Evolutionary conservation across 2,888 invertebrate genomes (phyloP).

Genomic region (Chymomyza procnemis): DNA sequence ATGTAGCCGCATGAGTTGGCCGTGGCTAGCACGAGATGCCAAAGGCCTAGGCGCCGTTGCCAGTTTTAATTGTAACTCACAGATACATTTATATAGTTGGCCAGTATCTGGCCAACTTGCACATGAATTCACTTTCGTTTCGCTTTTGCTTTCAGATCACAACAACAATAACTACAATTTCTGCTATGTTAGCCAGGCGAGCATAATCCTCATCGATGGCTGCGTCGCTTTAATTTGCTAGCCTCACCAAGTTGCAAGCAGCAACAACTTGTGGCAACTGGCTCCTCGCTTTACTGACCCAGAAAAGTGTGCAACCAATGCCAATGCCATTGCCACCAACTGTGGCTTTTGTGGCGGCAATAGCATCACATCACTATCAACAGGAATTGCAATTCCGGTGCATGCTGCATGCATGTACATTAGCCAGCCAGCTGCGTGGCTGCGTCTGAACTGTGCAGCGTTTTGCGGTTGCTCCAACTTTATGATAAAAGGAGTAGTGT

Average conservation of each 20-base stretch:
- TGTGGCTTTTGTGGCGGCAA: constrained; percentile 18
- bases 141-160: constrained; percentile 60
- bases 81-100: neutral
- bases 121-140: constrained; percentile 61
- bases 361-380: neutral
- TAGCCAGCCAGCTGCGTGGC: constrained; percentile 21
- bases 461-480: constrained; percentile 25
- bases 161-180: no score
- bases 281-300: constrained; percentile 41
- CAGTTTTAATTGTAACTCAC: constrained; percentile 13
- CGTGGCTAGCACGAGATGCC: neutral
- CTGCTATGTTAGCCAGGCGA: neutral
- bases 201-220: constrained; percentile 41
- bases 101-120: neutral
- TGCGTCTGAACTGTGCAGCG: neutral
- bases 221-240: constrained; percentile 43
- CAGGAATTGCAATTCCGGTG: constrained; percentile 66
- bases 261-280: constrained; percentile 10
- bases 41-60: constrained; percentile 46
- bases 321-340: constrained; percentile 24
- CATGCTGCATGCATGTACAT: constrained; percentile 47
- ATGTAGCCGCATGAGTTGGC: constrained; percentile 3
- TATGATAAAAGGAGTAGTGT: constrained; percentile 63
- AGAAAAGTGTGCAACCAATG: constrained; percentile 49
- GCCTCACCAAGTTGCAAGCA: neutral